Evolutionary conservation across 2,113 vertebrate genomes (phyloP).

Genomic region (Campylomormyrus tamandua): DNA sequence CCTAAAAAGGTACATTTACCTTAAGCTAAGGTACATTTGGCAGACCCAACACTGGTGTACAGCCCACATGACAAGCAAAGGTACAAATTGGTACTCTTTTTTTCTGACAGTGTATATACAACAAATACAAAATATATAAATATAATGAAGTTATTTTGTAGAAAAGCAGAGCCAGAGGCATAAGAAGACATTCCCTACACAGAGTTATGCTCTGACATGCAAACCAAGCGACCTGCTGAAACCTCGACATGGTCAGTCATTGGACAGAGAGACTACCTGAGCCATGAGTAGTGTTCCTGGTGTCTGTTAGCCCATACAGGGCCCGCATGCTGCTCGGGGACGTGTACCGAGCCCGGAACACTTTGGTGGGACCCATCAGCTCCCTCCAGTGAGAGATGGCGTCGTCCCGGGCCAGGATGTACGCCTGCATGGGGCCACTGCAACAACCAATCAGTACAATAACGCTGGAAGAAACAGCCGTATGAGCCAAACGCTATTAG

Average conservation of each 20-base stretch:
- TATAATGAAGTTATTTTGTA: not conserved
- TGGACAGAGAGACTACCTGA: conserved; percentile 64
- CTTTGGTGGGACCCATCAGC: conserved; percentile 91
- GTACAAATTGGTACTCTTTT: not conserved
- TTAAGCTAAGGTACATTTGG: not conserved
- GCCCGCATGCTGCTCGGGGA: conserved; percentile 74
- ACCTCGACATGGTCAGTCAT: not conserved
- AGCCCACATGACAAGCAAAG: not conserved
- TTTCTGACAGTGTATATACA: not conserved
- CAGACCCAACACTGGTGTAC: not conserved
- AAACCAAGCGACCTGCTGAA: not conserved
- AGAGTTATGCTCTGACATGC: not conserved
- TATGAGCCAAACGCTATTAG: not conserved
- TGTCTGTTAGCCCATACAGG: conserved; percentile 85
- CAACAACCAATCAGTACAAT: conserved; percentile 1
- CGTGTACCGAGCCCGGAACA: conserved; percentile 72
- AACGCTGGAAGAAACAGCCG: not conserved
- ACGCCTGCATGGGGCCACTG: conserved; percentile 88
- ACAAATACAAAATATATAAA: not conserved
- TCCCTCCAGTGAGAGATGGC: conserved; percentile 77
- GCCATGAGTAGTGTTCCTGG: conserved; percentile 87
- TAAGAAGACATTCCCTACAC: not conserved
- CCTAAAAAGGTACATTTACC: not conserved
- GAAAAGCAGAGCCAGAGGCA: not conserved
- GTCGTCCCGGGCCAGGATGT: conserved; percentile 81